Conservation (phyloP, 2,113 vertebrate genomes). For the Oxygymnocypris stewartii region DNA sequence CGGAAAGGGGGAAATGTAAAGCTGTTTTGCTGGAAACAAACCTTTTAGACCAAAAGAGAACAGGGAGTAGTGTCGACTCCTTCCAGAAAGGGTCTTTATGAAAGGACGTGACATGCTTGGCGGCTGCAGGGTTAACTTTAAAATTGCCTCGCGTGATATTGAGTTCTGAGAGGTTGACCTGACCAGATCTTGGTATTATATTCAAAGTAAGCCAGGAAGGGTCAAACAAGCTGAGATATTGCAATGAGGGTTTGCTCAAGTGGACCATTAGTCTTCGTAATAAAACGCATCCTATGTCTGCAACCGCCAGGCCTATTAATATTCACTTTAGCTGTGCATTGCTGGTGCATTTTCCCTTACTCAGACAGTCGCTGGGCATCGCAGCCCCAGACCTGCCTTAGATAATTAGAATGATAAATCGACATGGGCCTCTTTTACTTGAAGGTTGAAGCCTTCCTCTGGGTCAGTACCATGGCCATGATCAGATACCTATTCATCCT, state of each 20-base stretch:
- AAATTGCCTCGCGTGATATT: constrained; percentile 62
- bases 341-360: constrained; percentile 66
- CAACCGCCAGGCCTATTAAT: constrained; percentile 65
- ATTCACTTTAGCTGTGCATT: constrained; percentile 59
- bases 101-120: constrained; percentile 24
- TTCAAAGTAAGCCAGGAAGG: constrained; percentile 64
- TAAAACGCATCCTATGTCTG: constrained; percentile 66
- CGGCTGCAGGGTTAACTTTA: constrained; percentile 54
- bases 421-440: constrained; percentile 48
- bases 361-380: constrained; percentile 64
- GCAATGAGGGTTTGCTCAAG: constrained; percentile 65
- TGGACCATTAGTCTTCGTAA: constrained; percentile 71
- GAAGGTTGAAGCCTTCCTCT: constrained; percentile 42
- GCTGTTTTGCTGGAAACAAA: constrained; percentile 29
- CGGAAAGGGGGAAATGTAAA: constrained; percentile 15
- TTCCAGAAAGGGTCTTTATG: constrained; percentile 22
- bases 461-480: constrained; percentile 44
- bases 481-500: constrained; percentile 45
- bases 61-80: neutral
- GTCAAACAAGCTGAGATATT: constrained; percentile 71
- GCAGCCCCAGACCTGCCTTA: constrained; percentile 65
- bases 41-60: neutral
- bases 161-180: constrained; percentile 59
- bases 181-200: constrained; percentile 58
- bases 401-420: constrained; percentile 76